Conservation (phyloP, 2,113 vertebrate species). For the Tragelaphus scriptus region DNA sequence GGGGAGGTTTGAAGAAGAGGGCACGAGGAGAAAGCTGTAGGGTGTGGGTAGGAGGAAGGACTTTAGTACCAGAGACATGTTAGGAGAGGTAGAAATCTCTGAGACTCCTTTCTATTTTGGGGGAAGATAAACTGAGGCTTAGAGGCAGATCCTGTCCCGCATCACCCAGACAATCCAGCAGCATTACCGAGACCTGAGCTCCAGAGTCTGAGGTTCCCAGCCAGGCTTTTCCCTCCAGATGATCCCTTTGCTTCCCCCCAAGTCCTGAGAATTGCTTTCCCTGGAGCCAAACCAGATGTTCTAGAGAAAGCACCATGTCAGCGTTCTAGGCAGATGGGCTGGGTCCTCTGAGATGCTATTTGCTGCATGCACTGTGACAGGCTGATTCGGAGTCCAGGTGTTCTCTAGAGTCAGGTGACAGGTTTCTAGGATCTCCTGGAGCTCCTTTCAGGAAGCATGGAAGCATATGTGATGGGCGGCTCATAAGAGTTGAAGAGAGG, state of each 20-base stretch:
- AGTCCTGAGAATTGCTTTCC: neutral
- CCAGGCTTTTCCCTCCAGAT: neutral
- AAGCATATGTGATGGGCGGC: neutral
- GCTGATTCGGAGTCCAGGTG: neutral
- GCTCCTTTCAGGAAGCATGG: neutral
- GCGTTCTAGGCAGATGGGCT: neutral
- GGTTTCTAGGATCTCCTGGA: neutral
- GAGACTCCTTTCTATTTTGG: neutral
- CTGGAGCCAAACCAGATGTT: neutral
- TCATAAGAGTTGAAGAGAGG: neutral
- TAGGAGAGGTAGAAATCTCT: neutral
- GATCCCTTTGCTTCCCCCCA: neutral
- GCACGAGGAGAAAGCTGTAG: neutral
- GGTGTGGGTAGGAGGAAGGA: neutral
- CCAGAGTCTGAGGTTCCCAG: neutral
- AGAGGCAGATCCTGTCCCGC: neutral
- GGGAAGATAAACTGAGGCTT: neutral
- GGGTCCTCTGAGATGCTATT: neutral
- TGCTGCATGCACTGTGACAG: neutral
- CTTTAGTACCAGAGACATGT: neutral
- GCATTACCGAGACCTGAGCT: neutral
- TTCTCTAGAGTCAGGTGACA: neutral
- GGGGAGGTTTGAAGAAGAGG: neutral
- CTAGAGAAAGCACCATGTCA: neutral
- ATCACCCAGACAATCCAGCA: neutral